Base-by-base conservation (phyloP, 2,888 invertebrate species). In the Pyrgus malvae region DNA sequence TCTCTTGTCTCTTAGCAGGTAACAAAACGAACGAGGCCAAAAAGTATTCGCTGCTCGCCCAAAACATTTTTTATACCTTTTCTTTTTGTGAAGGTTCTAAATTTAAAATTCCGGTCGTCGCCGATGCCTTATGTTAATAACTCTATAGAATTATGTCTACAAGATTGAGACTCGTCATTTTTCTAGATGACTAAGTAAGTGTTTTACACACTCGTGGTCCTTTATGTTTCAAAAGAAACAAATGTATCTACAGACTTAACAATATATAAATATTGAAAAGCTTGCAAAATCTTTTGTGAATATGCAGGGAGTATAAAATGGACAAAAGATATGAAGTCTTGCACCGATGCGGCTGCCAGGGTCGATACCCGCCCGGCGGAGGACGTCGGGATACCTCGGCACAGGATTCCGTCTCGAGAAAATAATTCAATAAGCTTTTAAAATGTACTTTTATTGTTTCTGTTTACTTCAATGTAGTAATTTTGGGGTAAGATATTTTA, bases 271-370 rank as follows among this genome's bases (percentile, higher is more conserved):
- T 19, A 33, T 14, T 45, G 14, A 12, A 37, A 37, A 17, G 16
- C n/a, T 37, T 37, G 45, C 33, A 33, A 46, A 21, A 35, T 42
- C 25, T 31, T 35, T 50, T 35, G 50, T 50, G 50, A 11, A 31
- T 49, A 42, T 42, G 50, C 35, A 35, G 42, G 42, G 41, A 41
- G 27, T 27, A 35, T 50, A 42, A 12, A 42, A 56, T 56, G 55
- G 53, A 66, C 66, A 67, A 69, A 71, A 72, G 74, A 80, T 81
- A 80, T 83, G 83, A 79, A 82, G 50, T 45, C 87, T 83, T 78
- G 80, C 80, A 74, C 74, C 80, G 82, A 80, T 80, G 77, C 79
- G 81, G 72, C 75, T 77, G 69, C 62, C 64, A 62, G 70, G 88
- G 78, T 85, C 82, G 78, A 72, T 70, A 80, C 82, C 80, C 86